Evolutionary conservation across 2,888 invertebrate species (phyloP).

Genomic region (Rotaria sp.): DNA sequence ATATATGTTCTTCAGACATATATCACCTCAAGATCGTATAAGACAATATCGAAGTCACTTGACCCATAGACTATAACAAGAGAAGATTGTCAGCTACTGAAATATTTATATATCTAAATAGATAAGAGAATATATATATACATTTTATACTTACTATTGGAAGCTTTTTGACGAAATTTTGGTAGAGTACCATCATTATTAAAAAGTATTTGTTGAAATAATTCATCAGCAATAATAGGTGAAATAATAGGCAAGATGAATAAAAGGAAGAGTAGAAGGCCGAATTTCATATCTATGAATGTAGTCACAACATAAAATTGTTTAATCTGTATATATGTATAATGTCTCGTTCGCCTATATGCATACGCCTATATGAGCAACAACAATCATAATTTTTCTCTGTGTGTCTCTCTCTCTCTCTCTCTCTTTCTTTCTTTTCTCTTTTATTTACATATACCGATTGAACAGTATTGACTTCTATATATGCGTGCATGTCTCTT

Average conservation of each 20-base stretch:
- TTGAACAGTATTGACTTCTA: conserved; percentile 6
- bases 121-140: not conserved
- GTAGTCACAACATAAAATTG: not conserved
- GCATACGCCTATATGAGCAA: not conserved
- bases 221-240: not conserved
- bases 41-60: conserved; percentile 5
- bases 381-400: conserved; percentile 4
- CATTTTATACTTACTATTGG: not conserved
- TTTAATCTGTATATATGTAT: conserved; percentile 12
- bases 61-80: not conserved
- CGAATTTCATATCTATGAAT: not conserved
- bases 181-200: not conserved
- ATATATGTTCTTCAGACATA: conserved; percentile 3
- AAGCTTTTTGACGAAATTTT: not conserved
- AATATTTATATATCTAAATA: not conserved
- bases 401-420: not conserved
- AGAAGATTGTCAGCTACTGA: not conserved
- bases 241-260: not conserved
- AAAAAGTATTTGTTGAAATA: not conserved
- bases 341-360: not conserved
- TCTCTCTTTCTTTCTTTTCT: not conserved
- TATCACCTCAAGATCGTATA: not conserved
- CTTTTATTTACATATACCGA: conserved; percentile 7
- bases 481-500: not conserved
- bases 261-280: conserved; percentile 8